These are phyloP conservation scores for Maconellicoccus hirsutus DNA, from an alignment of 1,140 invertebrate species.

Conservation along the genomic window DNA sequence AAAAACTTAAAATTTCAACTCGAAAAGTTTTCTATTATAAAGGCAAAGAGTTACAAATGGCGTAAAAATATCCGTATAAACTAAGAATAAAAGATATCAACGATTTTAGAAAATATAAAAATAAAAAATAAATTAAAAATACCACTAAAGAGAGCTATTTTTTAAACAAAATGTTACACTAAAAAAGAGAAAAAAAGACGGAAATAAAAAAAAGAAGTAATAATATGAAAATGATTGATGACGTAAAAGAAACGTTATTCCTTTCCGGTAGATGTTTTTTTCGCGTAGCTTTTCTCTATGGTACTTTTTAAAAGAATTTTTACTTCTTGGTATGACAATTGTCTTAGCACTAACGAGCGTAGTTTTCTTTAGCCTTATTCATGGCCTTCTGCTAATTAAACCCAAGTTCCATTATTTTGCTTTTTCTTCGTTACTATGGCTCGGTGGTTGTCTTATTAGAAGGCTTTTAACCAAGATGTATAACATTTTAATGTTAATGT, in stretches of 20 bases:
- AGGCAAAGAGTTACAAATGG: neutral
- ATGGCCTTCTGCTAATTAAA: neutral
- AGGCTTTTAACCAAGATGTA: slow-evolving; percentile 8
- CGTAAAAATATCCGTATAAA: neutral
- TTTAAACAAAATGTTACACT: neutral
- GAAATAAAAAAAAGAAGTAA: slow-evolving; percentile 19
- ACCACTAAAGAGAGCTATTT: neutral
- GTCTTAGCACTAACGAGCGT: neutral
- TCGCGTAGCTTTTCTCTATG: neutral
- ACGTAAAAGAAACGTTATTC: slow-evolving; percentile 10
- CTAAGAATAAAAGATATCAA: neutral
- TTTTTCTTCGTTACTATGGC: neutral
- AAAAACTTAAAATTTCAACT: too few species aligned
- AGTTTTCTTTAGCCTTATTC: slow-evolving; percentile 12
- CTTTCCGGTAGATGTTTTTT: neutral
- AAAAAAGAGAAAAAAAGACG: neutral
- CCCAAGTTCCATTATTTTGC: slow-evolving; percentile 12
- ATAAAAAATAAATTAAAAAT: neutral
- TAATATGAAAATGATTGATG: slow-evolving; percentile 21
- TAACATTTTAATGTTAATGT: slow-evolving; percentile 6
- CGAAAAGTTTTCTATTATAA: too few species aligned
- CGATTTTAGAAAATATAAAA: neutral
- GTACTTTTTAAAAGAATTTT: neutral
- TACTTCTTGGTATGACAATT: slow-evolving; percentile 11
- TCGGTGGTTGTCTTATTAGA: neutral